Base-by-base conservation (phyloP, 2,113 vertebrate species). In the Pseudonaja textilis region DNA sequence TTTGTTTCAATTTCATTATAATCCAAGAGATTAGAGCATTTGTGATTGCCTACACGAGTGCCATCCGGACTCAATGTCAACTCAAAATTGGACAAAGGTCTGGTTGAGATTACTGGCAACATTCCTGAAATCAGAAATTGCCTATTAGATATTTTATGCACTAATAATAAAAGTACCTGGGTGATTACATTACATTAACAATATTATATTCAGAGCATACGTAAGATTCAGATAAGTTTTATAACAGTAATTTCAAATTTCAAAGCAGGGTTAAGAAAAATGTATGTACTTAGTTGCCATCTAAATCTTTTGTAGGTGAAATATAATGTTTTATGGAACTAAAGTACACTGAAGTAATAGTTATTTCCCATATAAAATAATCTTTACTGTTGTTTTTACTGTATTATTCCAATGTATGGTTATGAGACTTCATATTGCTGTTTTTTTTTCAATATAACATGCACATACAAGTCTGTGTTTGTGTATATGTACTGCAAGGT, bases 11-110 rank as follows among this genome's bases (percentile, higher is more conserved):
- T 97, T 96, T 99, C 98, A 56, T 98, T 98, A 93, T 98, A 98
- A 95, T 98, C 98, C 93, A 98, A 96, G 57, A 99, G 96, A 95
- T 98, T 99, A 94, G 98, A 98, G 95, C 98, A 98, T 94, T 97
- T 98, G 94, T 98, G 98, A 96, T 98, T 98, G 22, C 97, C 98
- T 88, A 98, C 98, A 0, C 97, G 96, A 1, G 98, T 98, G 56
- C 98, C 97, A 3, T 98, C 98, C 0, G 98, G 98, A 93, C 98
- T 98, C 89, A 98, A 97, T 0, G 97, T 98, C 90, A 98, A 97
- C 96, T 98, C 98, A 26, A 98, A 98, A 96, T 98, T 98, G 91
- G 98, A 98, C 89, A 98, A 95, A 1, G 98, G 97, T 89, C 95
- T 93, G 0, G 98, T 98, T 93, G 98, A 98, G 95, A 98, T 97